These are phyloP conservation scores for Drosophila formosana DNA, from an alignment of 2,888 invertebrate species.

Conservation along the genomic window DNA sequence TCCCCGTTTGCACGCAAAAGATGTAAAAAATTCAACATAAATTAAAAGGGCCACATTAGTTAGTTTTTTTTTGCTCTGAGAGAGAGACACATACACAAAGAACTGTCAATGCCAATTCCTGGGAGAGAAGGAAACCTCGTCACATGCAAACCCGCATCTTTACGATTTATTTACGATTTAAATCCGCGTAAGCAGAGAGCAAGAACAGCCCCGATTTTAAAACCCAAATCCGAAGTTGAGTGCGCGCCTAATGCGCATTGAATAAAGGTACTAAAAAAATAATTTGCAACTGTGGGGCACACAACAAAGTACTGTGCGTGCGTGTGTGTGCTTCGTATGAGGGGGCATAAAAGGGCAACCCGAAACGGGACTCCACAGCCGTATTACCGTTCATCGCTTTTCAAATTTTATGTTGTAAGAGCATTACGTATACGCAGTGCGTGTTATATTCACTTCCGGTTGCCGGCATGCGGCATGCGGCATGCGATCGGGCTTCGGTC, in stretches of 20 bases:
- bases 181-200: constrained; percentile 39
- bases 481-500: constrained; percentile 45
- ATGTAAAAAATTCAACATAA: constrained; percentile 65
- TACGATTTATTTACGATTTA: constrained; percentile 68
- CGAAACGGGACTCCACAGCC: constrained; percentile 11
- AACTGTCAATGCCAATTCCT: constrained; percentile 35
- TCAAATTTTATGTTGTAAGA: constrained; percentile 67
- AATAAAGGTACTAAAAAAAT: constrained; percentile 78
- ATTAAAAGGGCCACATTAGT: constrained; percentile 73
- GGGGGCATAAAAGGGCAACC: constrained; percentile 32
- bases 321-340: background rate
- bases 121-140: constrained; percentile 36
- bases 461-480: constrained; percentile 44
- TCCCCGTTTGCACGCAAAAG: constrained; percentile 30
- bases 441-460: constrained; percentile 64
- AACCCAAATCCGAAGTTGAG: constrained; percentile 44
- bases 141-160: constrained; percentile 44
- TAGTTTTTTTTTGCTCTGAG: constrained; percentile 44
- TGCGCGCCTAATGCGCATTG: constrained; percentile 75
- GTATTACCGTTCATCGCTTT: constrained; percentile 51
- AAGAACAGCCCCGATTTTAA: constrained; percentile 1
- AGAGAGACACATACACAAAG: constrained; percentile 9
- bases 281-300: constrained; percentile 65
- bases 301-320: background rate
- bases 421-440: constrained; percentile 58